Evolutionary conservation across 2,113 vertebrate species (phyloP).

Genomic region (Chaetodon trifascialis): DNA sequence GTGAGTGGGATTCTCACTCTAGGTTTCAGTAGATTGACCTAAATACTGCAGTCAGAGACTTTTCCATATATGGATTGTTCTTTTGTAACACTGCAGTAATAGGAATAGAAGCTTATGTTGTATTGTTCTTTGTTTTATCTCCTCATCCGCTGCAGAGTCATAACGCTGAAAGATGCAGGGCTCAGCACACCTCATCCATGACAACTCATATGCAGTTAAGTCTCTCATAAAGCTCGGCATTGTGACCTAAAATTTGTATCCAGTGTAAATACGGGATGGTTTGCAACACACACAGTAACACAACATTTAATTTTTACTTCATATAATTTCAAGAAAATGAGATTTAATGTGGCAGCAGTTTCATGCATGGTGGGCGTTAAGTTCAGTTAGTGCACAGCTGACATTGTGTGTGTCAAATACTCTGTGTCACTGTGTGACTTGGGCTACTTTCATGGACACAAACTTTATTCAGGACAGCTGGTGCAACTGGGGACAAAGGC

Average conservation of each 20-base stretch:
- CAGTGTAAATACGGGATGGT: background rate
- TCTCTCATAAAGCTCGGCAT: background rate
- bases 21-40: constrained; percentile 57
- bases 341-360: constrained; percentile 2
- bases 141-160: constrained; percentile 18
- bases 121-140: constrained; percentile 30
- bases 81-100: constrained; percentile 44
- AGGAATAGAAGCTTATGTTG: constrained; percentile 18
- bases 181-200: constrained; percentile 7
- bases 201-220: background rate
- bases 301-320: background rate
- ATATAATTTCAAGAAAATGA: background rate
- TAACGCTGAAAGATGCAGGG: background rate
- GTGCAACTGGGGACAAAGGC: too few relatives aligned
- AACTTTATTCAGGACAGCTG: too few relatives aligned
- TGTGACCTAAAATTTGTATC: background rate
- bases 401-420: background rate
- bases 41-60: constrained; percentile 55
- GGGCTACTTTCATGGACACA: too few relatives aligned
- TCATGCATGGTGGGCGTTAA: background rate
- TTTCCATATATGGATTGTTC: constrained; percentile 52
- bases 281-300: background rate
- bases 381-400: background rate
- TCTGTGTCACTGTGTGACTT: too few relatives aligned
- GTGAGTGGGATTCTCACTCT: constrained; percentile 42